Conservation (phyloP, 2,113 vertebrate species). For the Sceloporus undulatus region DNA sequence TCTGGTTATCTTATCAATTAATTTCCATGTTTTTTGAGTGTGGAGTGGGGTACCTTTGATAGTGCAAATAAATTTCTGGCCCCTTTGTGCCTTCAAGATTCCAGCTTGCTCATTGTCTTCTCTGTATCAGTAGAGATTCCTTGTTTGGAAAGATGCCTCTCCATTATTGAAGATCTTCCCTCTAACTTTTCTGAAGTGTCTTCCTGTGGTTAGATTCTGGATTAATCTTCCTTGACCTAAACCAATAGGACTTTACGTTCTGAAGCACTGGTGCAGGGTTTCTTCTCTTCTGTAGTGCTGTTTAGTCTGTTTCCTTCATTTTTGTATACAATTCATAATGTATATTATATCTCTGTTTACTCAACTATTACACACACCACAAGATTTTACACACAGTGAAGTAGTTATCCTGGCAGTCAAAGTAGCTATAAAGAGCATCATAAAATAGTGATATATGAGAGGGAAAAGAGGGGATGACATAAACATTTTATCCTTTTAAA, state of each 20-base stretch:
- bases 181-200: neutral
- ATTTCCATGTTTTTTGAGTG: too few relatives aligned
- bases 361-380: constrained; percentile 59
- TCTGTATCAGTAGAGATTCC: neutral
- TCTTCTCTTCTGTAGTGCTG: neutral
- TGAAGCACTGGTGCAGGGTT: neutral
- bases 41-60: too few relatives aligned
- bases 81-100: neutral
- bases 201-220: neutral
- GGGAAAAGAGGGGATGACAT: constrained; percentile 37
- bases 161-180: neutral
- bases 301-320: constrained; percentile 21
- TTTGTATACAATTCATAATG: constrained; percentile 35
- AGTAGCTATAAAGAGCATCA: constrained; percentile 54
- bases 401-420: constrained; percentile 56
- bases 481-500: constrained; percentile 43
- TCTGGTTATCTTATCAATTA: too few relatives aligned
- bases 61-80: too few relatives aligned
- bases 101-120: neutral
- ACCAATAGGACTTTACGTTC: neutral
- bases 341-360: constrained; percentile 57
- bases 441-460: constrained; percentile 59
- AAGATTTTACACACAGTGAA: constrained; percentile 63
- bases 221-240: neutral
- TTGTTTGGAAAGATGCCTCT: neutral